Evolutionary conservation across 2,888 invertebrate genomes (phyloP), one percentile per base, ranked within the genome.

Genomic region (Phengaris alcon): DNA sequence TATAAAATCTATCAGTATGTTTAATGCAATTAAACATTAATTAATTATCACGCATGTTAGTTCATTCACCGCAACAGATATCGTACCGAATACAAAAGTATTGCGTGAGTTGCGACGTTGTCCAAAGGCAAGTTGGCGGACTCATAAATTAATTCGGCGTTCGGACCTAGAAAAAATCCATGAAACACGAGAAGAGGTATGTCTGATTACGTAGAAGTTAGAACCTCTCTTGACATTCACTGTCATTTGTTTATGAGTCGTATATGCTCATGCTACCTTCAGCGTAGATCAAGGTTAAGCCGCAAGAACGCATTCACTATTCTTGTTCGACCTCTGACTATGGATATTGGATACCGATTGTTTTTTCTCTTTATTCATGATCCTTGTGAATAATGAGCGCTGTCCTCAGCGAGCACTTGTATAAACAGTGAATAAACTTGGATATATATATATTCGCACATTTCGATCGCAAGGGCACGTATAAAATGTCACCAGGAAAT

Each of bases 301-400:
- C 79, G 80, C 82, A 84, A 84, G 82, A 86, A 88, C 84, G 85
- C 85, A 87, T 87, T 87, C 84, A 86, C 85, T 87, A 85, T 85
- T 83, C 84, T 84, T 79, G 82, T 79, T 80, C 83, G 90, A 88
- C 91, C 91, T 91, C 86, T 86, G 82, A 82, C 81, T 88, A 85
- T 86, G 85, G 85, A 87, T 86, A 86, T 82, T 86, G 85, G 85
- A 87, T 86, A 86, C 82, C 87, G 86, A 88, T 88, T 88, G 88
- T 80, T 87, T 84, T 89, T 86, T 77, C 74, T 78, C 86, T 87
- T 86, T 85, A 84, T 86, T 85, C 79, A 84, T 88, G 89, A 90
- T 90, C 89, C 89, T 90, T 90, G 88, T 86, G 84, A 83, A 88
- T 89, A 89, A 90, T 89, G 87, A 88, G 88, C 85, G 83, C 85